Evolutionary conservation across 2,797 vertebrate genomes (phyloP), one percentile per base, ranked within the genome.

Genomic region (Cynopterus sphinx): DNA sequence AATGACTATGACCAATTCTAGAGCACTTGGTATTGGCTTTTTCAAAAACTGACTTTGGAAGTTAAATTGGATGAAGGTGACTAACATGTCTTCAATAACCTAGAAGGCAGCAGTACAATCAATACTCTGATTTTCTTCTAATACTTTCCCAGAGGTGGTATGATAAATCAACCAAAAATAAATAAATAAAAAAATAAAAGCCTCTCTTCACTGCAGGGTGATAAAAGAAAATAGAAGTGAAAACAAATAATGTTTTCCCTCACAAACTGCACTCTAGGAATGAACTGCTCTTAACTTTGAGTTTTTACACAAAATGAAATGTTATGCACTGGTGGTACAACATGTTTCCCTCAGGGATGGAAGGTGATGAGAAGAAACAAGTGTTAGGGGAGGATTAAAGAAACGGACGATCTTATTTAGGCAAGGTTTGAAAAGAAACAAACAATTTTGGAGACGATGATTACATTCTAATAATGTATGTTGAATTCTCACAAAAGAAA

Each of bases 221-320:
- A 39, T 65, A 74, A 75, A 91, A 90, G 73, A 75, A 85, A 94
- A 94, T 0, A 87, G 67, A 82, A 51, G 63, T 55, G 65, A 59
- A 89, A 79, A 74, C 22, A 95, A 79, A 53, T 2, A 55, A 49
- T 49, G 10, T 39, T 67, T 81, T 67, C 73, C 49, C 61, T 21
- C 57, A 74, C 19, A 88, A 85, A 49, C 5, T 78, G n/a, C 31
- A 71, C 46, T 68, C 57, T 22, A 84, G 75, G 81, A 94, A 90
- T 81, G 43, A 36, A 65, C n/a, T 74, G 31, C 55, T 83, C 63
- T 90, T 86, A 59, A 89, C 68, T 83, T 31, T 16, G 65, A 68
- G 67, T 46, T 84, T 75, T 95, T 87, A 63, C 75, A 83, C 12
- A 59, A 61, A 91, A 87, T 39, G 31, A 70, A 94, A 70, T 39